Evolutionary conservation across 1,140 invertebrate species (phyloP), one percentile per base, ranked within the genome.

Genomic region (Psilanteris sp.): DNA sequence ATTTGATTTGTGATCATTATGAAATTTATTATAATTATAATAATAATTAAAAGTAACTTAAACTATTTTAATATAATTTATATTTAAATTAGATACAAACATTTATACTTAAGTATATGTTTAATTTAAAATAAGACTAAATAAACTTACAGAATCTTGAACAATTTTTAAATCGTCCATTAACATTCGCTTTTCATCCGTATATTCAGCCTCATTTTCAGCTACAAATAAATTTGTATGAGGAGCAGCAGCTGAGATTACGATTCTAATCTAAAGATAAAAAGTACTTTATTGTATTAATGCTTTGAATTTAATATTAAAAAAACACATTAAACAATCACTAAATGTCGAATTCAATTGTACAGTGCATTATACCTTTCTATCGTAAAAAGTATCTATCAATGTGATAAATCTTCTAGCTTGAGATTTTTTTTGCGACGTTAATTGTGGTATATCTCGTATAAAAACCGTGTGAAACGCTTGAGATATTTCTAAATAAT

Each of bases 341-440:
- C n/a, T n/a, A n/a, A n/a, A n/a, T n/a, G n/a, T n/a, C n/a, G n/a
- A n/a, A n/a, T n/a, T n/a, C n/a, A n/a, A n/a, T n/a, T n/a, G n/a
- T n/a, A n/a, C n/a, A n/a, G n/a, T n/a, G n/a, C n/a, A n/a, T n/a
- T n/a, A n/a, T 52, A 97, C 95, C 89, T 92, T 94, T 80, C 97
- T 95, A 85, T 99, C 98, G 87, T 99, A 99, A 0, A 99, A 89
- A 0, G 97, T 98, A 84, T 99, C 98, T 79, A 99, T 97, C 0
- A 99, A 89, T 2, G 96, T 98, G 54, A 99, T 99, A 86, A 99
- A 99, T 77, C 98, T 89, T 81, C 97, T 91, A 39, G 96, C 93
- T 88, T 96, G 95, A 9, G 95, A 96, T 82, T 95, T 94, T 16
- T 92, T 87, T 76, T 91, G 91, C 9, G 94, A 86, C 79, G 93